Base-by-base conservation (phyloP, 2,113 vertebrate genomes). In the Bufo bufo region DNA sequence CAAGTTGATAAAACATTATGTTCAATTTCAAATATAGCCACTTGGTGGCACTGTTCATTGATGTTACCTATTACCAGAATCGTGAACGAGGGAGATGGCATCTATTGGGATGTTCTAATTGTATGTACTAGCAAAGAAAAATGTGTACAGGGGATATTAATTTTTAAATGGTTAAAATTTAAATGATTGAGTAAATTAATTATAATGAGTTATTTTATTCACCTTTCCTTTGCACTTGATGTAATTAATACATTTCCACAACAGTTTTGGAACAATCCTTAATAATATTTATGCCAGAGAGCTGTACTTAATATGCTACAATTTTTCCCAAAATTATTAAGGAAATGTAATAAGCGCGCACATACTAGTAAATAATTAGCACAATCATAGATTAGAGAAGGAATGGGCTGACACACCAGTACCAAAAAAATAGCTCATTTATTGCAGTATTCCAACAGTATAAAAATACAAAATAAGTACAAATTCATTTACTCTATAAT, bases 381-480 rank as follows among this genome's bases (percentile, higher is more conserved):
- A 43, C n/a, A 17, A 49, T 47, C 16, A 45, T 19, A 78, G n/a
- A 14, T 56, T 33, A 66, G 2, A 66, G 16, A 58, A 65, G 54
- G 58, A 49, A 61, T 16, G 14, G 10, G 12, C 16, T 49, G 16
- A 77, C 52, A 66, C 71, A 75, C 6, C 1, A 23, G 3, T 86
- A 77, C 13, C 23, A 85, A 85, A 65, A 4, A 81, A 71, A 9
- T 17, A 54, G 13, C 1, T 23, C 0, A 23, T 71, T 84, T 84
- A 84, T 84, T 84, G 33, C 19, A 33, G 63, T 7, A 84, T 52
- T 54, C 14, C 6, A 82, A 50, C 1, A 49, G 6, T 71, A 52
- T 54, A 69, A 63, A 77, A 63, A 65, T 86, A 77, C 84, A 85
- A 50, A 77, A 59, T 19, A 45, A 58, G 19, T 71, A 71, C 82